phyloP scores from a whole-genome alignment of 23 tunicate species.

The Corella eumyota region DNA sequence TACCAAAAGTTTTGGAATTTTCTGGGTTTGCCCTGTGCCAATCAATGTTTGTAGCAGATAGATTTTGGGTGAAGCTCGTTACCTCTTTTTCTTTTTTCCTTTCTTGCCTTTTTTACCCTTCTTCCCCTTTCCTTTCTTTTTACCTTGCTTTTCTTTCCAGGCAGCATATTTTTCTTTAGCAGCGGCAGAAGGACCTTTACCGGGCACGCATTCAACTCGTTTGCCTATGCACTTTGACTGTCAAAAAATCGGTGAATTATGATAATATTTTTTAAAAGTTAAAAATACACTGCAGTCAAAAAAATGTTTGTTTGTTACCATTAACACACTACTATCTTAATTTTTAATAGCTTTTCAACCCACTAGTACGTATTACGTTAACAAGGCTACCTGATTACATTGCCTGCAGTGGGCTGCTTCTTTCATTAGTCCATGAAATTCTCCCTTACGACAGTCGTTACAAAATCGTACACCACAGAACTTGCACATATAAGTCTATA shows the following conservation, averaged over 20 bases:
- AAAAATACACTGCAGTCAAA: too few species aligned
- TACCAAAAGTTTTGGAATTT: too few species aligned
- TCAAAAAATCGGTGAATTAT: too few species aligned
- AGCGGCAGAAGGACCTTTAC: constrained; percentile 77
- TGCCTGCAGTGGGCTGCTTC: constrained; percentile 55
- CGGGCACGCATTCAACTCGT: constrained; percentile 76
- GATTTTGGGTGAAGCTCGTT: too few species aligned
- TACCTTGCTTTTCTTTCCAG: constrained; percentile 80
- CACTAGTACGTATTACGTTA: too few species aligned
- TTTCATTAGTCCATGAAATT: constrained; percentile 69
- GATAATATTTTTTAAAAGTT: too few species aligned
- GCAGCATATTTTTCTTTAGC: constrained; percentile 79
- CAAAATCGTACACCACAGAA: constrained; percentile 81
- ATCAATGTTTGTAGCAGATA: too few species aligned
- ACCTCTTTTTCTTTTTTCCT: constrained; percentile 18
- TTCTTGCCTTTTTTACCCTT: neutral
- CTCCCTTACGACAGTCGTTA: constrained; percentile 86
- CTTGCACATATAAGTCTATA: constrained; percentile 78
- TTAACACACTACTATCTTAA: too few species aligned
- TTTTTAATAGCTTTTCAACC: too few species aligned
- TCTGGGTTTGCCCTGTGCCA: too few species aligned
- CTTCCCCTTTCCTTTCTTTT: constrained; percentile 32
- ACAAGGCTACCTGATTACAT: constrained; percentile 90
- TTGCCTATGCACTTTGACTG: constrained; percentile 59
- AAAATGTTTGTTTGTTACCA: too few species aligned